Evolutionary conservation across 1,140 invertebrate genomes (phyloP).

Genomic region (Pseudobourletiella spinata): DNA sequence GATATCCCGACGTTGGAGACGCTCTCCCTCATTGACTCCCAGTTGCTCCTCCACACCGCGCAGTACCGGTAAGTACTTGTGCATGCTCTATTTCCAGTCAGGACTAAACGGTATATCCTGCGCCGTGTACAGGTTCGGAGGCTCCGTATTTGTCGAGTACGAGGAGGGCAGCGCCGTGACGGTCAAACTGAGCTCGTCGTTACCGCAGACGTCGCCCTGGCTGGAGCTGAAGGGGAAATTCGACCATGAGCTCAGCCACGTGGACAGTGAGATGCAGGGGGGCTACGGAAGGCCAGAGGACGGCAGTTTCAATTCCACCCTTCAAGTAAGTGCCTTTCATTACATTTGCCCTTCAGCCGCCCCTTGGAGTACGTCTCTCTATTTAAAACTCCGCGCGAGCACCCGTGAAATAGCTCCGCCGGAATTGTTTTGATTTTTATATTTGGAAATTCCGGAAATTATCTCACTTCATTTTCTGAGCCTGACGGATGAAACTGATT

Average conservation of each 20-base stretch:
- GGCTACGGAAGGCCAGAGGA: no score
- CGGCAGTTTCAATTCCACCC: neutral
- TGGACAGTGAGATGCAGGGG: no score
- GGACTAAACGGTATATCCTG: no score
- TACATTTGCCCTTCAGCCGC: no score
- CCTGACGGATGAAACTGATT: neutral
- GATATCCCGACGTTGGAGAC: slow-evolving; percentile 18
- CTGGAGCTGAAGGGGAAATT: slow-evolving; percentile 12
- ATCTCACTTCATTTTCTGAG: neutral
- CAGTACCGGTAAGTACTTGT: slow-evolving; percentile 8
- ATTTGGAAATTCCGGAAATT: neutral
- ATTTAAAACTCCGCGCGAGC: no score
- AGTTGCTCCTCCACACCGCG: slow-evolving; percentile 10
- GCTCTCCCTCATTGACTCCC: slow-evolving; percentile 20
- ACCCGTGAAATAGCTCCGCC: no score
- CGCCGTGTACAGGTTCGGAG: slow-evolving; percentile 19
- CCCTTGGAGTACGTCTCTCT: no score
- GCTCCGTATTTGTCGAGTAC: slow-evolving; percentile 1
- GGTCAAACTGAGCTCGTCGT: slow-evolving; percentile 7
- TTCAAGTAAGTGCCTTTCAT: slow-evolving; percentile 4
- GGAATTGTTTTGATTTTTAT: no score
- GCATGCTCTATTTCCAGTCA: no score
- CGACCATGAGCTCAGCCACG: no score
- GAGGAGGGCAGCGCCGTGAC: slow-evolving; percentile 6
- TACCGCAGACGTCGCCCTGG: slow-evolving; percentile 3